Base-by-base conservation (phyloP, 2,797 vertebrate species). In the Bucorvus abyssinicus region DNA sequence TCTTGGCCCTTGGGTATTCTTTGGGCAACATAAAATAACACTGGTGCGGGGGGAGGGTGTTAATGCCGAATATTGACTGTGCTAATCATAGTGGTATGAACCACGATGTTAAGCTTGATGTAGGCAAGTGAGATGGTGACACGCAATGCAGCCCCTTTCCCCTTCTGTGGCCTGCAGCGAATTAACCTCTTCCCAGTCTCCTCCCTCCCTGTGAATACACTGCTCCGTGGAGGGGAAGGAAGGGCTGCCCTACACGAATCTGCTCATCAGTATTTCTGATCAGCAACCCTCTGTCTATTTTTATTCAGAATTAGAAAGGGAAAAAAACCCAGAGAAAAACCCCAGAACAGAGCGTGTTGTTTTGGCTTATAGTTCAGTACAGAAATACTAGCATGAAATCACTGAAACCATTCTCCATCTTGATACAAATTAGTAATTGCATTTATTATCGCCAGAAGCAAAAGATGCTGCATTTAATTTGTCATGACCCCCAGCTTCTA, bases 381-480 rank as follows among this genome's bases (percentile, higher is more conserved):
- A 82, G 77, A 90, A 94, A 90, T 65, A 69, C 47, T 50, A 79
- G 36, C 42, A 56, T 44, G 49, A 93, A 93, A 92, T 76, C 55
- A 56, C 2, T 69, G 70, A 77, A 93, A 87, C 36, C 53, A 61
- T 77, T 90, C 45, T 87, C 45, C 49, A 84, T 86, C 80, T 96
- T 88, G 59, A 74, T 60, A 67, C 74, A 90, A 91, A 91, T 93
- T 86, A 73, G 47, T 61, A 91, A 86, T 56, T 90, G 38, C 64
- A 75, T 84, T 95, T 70, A 82, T 82, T 80, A 87, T 74, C 52
- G 94, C 56, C 70, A 92, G 90, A 91, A 75, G 86, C 64, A 87
- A 94, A 96, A 91, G 69, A 91, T 80, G 84, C 75, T 86, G 71
- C 53, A 64, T 91, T 95, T 90, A 89, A 87, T 95, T 91, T 89